Evolutionary conservation across 2,113 vertebrate species (phyloP).

Genomic region (Asarcornis scutulata): DNA sequence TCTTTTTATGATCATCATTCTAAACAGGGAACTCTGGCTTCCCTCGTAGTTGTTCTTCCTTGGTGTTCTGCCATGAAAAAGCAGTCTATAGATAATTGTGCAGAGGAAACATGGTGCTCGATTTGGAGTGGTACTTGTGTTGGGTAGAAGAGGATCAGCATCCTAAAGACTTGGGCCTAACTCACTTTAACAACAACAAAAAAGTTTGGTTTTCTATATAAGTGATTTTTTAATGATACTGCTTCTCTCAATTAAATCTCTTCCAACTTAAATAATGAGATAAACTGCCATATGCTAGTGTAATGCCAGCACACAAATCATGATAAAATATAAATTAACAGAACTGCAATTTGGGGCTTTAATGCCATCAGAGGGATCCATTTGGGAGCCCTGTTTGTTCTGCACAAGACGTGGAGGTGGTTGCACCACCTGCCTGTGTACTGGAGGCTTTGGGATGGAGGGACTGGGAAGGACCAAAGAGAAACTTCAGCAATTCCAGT

Average conservation of each 20-base stretch:
- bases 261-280: not conserved
- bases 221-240: not conserved
- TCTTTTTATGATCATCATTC: fast-evolving
- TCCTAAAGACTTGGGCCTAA: not conserved
- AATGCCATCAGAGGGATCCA: not conserved
- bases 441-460: not conserved
- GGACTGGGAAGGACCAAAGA: not conserved
- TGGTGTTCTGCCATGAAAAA: conserved; percentile 24
- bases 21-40: not conserved
- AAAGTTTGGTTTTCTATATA: not conserved
- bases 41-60: not conserved
- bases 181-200: not conserved
- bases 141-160: not conserved
- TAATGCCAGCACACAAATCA: not conserved
- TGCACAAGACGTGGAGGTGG: not conserved
- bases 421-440: not conserved
- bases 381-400: not conserved
- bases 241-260: conserved; percentile 6
- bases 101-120: not conserved
- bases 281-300: conserved; percentile 14
- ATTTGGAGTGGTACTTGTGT: not conserved
- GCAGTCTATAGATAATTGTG: not conserved
- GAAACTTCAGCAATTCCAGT: not conserved
- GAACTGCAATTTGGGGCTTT: not conserved
- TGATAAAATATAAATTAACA: conserved; percentile 24